Evolutionary conservation across 2,113 vertebrate genomes (phyloP).

Genomic region (Pandion haliaetus): DNA sequence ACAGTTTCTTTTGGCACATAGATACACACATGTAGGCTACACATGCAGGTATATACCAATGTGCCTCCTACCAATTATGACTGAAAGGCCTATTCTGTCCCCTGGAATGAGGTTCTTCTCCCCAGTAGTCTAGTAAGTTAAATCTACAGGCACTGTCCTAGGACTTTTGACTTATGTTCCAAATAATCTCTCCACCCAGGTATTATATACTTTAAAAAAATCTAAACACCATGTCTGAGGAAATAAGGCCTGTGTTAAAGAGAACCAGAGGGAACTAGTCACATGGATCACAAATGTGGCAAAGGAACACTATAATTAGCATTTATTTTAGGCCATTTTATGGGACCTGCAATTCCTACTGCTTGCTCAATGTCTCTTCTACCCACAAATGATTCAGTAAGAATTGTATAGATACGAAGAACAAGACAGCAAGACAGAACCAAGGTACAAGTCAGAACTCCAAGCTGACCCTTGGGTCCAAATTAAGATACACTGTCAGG

Average conservation of each 20-base stretch:
- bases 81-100: background rate
- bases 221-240: background rate
- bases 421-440: background rate
- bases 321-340: background rate
- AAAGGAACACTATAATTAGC: background rate
- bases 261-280: background rate
- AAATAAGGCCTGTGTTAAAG: background rate
- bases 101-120: background rate
- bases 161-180: background rate
- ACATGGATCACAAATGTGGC: background rate
- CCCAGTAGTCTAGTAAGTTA: background rate
- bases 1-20: background rate
- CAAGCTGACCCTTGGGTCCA: background rate
- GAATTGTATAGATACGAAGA: background rate
- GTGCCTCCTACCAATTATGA: background rate
- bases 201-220: background rate
- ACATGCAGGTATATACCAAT: background rate
- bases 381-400: background rate
- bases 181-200: background rate
- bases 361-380: background rate
- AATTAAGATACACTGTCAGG: background rate
- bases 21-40: background rate
- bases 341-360: background rate
- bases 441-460: background rate
- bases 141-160: background rate